phyloP scores from a whole-genome alignment of 2,797 vertebrate genomes.

The Artibeus lituratus region DNA sequence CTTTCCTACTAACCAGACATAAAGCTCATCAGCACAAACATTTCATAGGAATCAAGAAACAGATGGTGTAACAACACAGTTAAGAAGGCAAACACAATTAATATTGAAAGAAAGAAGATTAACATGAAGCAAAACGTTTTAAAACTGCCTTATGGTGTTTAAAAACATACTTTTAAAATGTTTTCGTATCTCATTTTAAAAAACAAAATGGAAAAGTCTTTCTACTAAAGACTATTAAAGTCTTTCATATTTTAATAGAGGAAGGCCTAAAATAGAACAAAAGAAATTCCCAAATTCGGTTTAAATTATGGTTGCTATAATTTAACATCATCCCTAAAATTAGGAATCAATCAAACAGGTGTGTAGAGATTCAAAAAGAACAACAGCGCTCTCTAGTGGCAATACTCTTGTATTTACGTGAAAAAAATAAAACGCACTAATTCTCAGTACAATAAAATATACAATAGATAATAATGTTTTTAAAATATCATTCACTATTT shows the following conservation, averaged over 20 bases:
- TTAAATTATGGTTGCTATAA: neutral
- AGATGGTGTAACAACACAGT: neutral
- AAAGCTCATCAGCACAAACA: neutral
- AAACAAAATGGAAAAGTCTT: neutral
- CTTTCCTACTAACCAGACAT: neutral
- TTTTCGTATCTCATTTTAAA: neutral
- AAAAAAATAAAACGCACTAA: neutral
- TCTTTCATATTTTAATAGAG: neutral
- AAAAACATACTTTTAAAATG: neutral
- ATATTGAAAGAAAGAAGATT: neutral
- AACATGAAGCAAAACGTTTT: neutral
- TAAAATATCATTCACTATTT: neutral
- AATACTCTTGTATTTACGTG: neutral
- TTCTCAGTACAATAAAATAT: neutral
- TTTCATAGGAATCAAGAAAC: neutral
- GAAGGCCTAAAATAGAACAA: neutral
- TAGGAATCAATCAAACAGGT: neutral
- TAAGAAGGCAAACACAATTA: neutral
- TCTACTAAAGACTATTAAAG: neutral
- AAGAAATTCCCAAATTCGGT: neutral
- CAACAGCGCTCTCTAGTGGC: conserved; percentile 75
- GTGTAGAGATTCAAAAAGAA: neutral
- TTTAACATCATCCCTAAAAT: neutral
- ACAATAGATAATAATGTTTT: neutral
- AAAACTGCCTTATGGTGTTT: neutral